A percentile compares a stretch with the other conserved stretches of the same genome.
phyloP scores from a whole-genome alignment of 2,797 vertebrate species.

The Spinibarbus caldwelli region DNA sequence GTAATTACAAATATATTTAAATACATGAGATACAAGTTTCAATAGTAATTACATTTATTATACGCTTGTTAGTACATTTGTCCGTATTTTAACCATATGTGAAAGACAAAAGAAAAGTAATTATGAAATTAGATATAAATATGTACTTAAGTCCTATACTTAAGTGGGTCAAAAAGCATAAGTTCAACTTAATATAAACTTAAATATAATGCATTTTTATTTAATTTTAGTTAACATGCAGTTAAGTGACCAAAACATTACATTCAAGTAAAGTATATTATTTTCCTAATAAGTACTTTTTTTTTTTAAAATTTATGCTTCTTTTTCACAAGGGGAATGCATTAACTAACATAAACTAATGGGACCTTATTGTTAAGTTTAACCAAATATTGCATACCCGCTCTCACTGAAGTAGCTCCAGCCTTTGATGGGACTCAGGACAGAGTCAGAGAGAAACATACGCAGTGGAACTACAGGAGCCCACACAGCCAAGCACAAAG shows the following conservation, averaged over 20 bases:
- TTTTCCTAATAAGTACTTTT: background rate
- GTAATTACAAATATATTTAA: background rate
- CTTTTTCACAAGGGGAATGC: background rate
- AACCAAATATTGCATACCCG: slow-evolving; percentile 61
- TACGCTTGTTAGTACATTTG: background rate
- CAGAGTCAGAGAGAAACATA: slow-evolving; percentile 72
- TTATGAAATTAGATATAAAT: background rate
- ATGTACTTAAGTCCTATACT: background rate
- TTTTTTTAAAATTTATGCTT: background rate
- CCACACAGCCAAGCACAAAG: slow-evolving; percentile 77
- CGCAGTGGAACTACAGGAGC: slow-evolving; percentile 74
- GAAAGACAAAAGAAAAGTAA: background rate
- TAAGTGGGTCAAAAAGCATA: background rate
- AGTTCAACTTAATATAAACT: background rate
- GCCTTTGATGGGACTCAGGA: slow-evolving; percentile 74
- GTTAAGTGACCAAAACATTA: background rate
- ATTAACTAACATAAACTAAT: background rate
- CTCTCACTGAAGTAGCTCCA: slow-evolving; percentile 71
- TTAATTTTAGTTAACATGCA: background rate
- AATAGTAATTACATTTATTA: background rate
- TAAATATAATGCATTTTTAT: background rate
- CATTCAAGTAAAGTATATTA: background rate
- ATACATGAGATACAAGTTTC: background rate
- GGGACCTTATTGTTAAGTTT: background rate
- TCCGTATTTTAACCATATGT: background rate